A percentile compares a stretch with the other conserved stretches of the same genome.
Evolutionary conservation across 2,888 invertebrate genomes (phyloP).

Genomic region (Scaptomyza flava): DNA sequence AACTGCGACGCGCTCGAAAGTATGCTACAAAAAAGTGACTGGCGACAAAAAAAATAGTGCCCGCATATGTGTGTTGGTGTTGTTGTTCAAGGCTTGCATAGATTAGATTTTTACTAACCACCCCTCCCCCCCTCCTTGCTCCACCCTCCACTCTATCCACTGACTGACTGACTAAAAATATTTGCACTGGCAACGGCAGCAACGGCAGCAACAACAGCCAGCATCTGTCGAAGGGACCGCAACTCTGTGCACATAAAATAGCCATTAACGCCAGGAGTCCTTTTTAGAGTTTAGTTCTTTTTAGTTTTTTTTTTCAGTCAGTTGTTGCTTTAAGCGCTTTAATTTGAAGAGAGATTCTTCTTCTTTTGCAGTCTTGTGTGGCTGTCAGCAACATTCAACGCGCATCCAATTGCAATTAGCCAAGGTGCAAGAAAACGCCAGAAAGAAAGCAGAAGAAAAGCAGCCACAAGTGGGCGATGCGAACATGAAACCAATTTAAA

Average conservation of each 20-base stretch:
- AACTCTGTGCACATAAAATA: constrained; percentile 76
- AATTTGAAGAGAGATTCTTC: constrained; percentile 40
- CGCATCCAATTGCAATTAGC: constrained; percentile 82
- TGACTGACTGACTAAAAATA: constrained; percentile 46
- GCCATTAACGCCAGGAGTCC: constrained; percentile 79
- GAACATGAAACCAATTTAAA: constrained; percentile 73
- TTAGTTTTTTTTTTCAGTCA: constrained; percentile 2
- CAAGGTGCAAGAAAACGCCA: constrained; percentile 80
- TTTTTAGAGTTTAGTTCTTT: constrained; percentile 15
- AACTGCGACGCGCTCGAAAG: constrained; percentile 70
- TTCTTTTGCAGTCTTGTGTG: constrained; percentile 43
- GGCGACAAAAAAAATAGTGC: constrained; percentile 54
- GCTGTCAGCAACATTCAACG: constrained; percentile 81
- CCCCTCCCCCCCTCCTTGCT: background rate
- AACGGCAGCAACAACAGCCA: constrained; percentile 45
- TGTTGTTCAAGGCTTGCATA: constrained; percentile 58
- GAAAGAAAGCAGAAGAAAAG: constrained; percentile 4
- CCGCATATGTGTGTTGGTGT: constrained; percentile 18
- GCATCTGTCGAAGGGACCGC: constrained; percentile 54
- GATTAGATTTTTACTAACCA: constrained; percentile 66
- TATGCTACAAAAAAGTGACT: constrained; percentile 59
- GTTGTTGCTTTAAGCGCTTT: constrained; percentile 60
- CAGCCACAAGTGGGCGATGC: constrained; percentile 48
- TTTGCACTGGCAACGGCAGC: constrained; percentile 66
- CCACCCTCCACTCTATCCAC: background rate